These are phyloP conservation scores for Gallinago stenura DNA, from an alignment of 2,797 vertebrate genomes.

Conservation along the genomic window DNA sequence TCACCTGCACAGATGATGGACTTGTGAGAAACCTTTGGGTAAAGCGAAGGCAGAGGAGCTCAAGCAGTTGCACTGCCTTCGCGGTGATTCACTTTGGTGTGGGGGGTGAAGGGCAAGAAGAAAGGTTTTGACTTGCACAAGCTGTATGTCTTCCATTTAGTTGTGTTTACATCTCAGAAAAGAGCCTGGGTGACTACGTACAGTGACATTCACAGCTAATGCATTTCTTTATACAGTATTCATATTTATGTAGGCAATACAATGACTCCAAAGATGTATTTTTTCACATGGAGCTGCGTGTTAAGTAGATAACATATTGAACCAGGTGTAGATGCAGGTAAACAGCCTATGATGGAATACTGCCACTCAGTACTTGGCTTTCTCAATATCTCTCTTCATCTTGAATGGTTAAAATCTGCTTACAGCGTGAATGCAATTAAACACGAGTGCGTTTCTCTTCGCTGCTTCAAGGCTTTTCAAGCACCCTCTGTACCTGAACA, in stretches of 20 bases:
- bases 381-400: not conserved
- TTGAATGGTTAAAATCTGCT: not conserved
- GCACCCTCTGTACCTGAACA: not conserved
- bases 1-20: not conserved
- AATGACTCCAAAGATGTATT: not conserved
- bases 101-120: not conserved
- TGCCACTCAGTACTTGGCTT: not conserved
- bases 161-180: not conserved
- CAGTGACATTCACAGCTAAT: not conserved
- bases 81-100: not conserved
- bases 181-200: not conserved
- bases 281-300: not conserved
- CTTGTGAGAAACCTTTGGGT: not conserved
- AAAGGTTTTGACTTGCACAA: not conserved
- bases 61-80: fast-evolving
- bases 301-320: not conserved
- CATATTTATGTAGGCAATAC: not conserved
- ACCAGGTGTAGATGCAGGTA: not conserved
- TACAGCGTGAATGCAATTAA: not conserved
- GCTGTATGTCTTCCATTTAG: not conserved
- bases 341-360: not conserved
- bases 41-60: not conserved
- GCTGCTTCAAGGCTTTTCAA: not conserved
- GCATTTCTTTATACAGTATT: not conserved
- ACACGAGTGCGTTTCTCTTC: not conserved